Base-by-base conservation (phyloP, 2,888 invertebrate genomes). In the Nomada ferruginata region DNA sequence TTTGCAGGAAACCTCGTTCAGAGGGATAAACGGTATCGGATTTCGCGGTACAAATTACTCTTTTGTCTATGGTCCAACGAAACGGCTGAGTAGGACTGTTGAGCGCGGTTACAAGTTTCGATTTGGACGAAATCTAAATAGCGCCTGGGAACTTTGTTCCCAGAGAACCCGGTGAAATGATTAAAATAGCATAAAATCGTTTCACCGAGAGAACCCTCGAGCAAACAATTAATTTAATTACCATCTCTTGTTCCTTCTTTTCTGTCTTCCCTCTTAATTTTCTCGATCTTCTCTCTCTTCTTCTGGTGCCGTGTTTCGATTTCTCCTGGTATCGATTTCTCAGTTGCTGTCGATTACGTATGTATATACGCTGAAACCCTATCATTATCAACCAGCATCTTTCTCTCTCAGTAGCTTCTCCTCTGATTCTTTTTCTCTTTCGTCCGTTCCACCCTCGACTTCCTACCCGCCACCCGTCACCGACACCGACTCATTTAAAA, bases 401-500 rank as follows among this genome's bases (percentile, higher is more conserved):
- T 50, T 47, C 65, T 63, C 10, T 73, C 66, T 72, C 53, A n/a
- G 15, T 44, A 26, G 44, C 36, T 42, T 42, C 26, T 36, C 44
- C 63, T 63, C 23, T 69, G 13, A 15, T 60, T 29, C 29, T 20
- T 20, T 47, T 66, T 15, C 47, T 44, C 55, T 36, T 57, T 55
- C 65, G 44, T 63, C 57, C 63, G 64, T 52, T 74, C 70, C 69
- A 53, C 60, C 52, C 55, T 15, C 53, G 13, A 52, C 74, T 57
- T 55, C 74, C 71, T 61, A 61, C 63, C 68, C 36, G 59, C 75
- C 75, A 72, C 69, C 85, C 85, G 84, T 79, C 83, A 76, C 76
- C 77, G 68, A 76, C 77, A 76, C 85, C 85, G 89, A 90, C 89
- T 90, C 87, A 86, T 89, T 91, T 87, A 89, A 90, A 92, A 91